Evolutionary conservation across 2,797 vertebrate genomes (phyloP).

Genomic region (Xenops minutus): DNA sequence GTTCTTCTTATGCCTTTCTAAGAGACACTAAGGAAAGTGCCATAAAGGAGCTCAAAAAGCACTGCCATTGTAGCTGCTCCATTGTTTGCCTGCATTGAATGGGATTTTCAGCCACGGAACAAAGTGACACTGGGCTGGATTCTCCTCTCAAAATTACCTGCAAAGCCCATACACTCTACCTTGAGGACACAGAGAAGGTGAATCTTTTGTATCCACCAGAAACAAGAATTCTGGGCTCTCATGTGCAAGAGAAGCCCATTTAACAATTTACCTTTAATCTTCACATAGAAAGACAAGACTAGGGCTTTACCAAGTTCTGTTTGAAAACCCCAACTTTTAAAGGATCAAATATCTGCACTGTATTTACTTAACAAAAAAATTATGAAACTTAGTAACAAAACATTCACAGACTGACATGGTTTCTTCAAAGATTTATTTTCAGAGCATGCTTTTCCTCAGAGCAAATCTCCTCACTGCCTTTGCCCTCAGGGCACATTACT

Average conservation of each 20-base stretch:
- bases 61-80: rapidly evolving
- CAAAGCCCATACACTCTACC: background rate
- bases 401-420: background rate
- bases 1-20: background rate
- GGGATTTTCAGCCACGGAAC: background rate
- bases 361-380: background rate
- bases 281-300: background rate
- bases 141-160: background rate
- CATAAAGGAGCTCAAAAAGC: background rate
- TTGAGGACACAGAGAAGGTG: background rate
- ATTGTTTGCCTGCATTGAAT: rapidly evolving
- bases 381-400: background rate
- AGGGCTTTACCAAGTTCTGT: background rate
- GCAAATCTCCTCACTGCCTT: background rate
- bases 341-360: background rate
- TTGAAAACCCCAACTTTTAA: background rate
- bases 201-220: background rate
- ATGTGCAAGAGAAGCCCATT: rapidly evolving
- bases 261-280: background rate
- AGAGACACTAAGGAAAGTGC: background rate
- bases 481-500: background rate
- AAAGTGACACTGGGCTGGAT: background rate
- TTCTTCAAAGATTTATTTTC: constrained; percentile 33
- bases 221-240: background rate
- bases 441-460: constrained; percentile 2